phyloP scores from a whole-genome alignment of 2,888 invertebrate species.

The Phymatocera aterrima region DNA sequence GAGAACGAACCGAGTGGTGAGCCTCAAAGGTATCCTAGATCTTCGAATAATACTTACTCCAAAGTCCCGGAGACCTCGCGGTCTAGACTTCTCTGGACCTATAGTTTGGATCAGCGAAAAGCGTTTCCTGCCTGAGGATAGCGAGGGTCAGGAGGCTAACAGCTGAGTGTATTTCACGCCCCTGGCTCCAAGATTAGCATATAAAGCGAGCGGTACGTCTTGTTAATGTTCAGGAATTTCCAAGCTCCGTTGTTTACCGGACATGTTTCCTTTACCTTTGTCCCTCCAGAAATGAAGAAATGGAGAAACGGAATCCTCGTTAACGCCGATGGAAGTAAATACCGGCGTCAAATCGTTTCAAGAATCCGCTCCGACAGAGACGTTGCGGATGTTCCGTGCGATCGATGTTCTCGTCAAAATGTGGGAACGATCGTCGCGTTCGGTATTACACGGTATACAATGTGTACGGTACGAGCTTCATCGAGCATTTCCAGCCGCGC shows the following conservation, averaged over 20 bases:
- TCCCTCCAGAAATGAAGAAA: not conserved
- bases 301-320: too few species aligned
- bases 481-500: constrained; percentile 54
- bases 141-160: constrained; percentile 66
- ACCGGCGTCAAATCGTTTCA: too few species aligned
- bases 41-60: too few species aligned
- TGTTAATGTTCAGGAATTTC: constrained; percentile 63
- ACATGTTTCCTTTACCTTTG: not conserved
- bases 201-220: constrained; percentile 68
- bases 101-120: constrained; percentile 6
- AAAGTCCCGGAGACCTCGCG: not conserved
- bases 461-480: too few species aligned
- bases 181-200: constrained; percentile 66
- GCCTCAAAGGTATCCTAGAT: too few species aligned
- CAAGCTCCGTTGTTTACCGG: constrained; percentile 49
- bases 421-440: too few species aligned
- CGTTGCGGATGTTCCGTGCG: constrained; percentile 61
- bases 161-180: constrained; percentile 68
- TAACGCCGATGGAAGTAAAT: too few species aligned
- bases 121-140: not conserved
- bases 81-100: too few species aligned
- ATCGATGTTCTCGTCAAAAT: constrained; percentile 58
- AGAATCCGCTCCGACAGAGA: too few species aligned
- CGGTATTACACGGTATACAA: too few species aligned
- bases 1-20: too few species aligned